These are phyloP conservation scores for Hemicentrotus pulcherrimus DNA, from an alignment of 35 echinoderm and acorn worm species.

Conservation along the genomic window DNA sequence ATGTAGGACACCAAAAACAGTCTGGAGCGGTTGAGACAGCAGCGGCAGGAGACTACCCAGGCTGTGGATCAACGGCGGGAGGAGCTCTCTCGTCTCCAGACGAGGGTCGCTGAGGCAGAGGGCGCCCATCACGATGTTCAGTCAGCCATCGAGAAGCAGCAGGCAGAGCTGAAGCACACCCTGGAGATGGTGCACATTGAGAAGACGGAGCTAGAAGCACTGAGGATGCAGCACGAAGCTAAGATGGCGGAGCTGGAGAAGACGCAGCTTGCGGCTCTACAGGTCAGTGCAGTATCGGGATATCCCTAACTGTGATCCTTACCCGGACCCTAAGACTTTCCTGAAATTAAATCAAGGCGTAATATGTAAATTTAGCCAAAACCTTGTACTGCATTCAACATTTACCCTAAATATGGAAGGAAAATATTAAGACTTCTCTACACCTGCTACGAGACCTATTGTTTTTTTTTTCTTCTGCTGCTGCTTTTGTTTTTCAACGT, in stretches of 20 bases:
- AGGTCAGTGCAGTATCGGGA: conserved; percentile 44
- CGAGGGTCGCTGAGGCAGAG: conserved; percentile 52
- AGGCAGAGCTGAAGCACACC: conserved; percentile 88
- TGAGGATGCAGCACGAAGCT: conserved; percentile 81
- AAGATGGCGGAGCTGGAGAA: conserved; percentile 88
- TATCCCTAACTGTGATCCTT: no score
- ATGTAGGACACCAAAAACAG: conserved; percentile 73
- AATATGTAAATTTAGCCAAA: background rate
- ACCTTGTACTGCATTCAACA: background rate
- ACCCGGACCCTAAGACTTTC: no score
- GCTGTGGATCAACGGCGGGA: conserved; percentile 46
- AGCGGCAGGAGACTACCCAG: conserved; percentile 54
- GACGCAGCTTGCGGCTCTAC: conserved; percentile 81
- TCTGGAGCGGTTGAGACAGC: conserved; percentile 57
- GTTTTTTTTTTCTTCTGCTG: no score
- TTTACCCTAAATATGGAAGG: no score
- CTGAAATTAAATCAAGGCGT: no score
- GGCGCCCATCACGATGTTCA: conserved; percentile 52
- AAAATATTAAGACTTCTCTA: no score
- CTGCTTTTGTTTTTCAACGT: no score
- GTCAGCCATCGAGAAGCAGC: conserved; percentile 74
- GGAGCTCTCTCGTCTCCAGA: conserved; percentile 51
- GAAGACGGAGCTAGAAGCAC: conserved; percentile 93
- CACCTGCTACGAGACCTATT: no score
- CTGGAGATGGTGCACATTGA: conserved; percentile 98